phyloP scores from a whole-genome alignment of 2,888 invertebrate species.

The Apoda limacodes region DNA sequence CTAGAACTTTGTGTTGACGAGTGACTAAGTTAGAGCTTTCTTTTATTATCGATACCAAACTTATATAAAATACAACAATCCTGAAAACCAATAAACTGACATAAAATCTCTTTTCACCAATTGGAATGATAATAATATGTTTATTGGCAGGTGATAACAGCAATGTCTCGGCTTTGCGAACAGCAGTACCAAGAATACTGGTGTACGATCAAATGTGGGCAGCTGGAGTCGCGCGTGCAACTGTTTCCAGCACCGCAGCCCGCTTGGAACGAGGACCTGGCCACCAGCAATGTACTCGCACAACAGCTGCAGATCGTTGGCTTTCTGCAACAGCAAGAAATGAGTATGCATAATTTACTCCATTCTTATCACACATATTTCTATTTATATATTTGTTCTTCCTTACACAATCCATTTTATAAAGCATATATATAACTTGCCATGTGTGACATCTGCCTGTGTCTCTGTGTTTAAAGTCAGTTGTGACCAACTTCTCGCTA shows the following conservation, averaged over 20 bases:
- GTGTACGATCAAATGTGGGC: slow-evolving; percentile 58
- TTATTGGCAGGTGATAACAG: slow-evolving; percentile 45
- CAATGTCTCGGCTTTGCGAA: slow-evolving; percentile 51
- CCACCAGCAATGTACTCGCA: slow-evolving; percentile 71
- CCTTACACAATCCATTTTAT: no score
- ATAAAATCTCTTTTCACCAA: no score
- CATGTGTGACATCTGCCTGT: no score
- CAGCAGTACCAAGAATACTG: slow-evolving; percentile 58
- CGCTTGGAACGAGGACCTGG: slow-evolving; percentile 72
- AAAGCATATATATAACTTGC: no score
- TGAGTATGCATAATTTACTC: slow-evolving; percentile 68
- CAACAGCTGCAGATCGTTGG: slow-evolving; percentile 87
- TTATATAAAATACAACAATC: no score
- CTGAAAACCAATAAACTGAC: no score
- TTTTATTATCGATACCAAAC: no score
- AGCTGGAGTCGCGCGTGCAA: slow-evolving; percentile 52
- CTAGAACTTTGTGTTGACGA: no score
- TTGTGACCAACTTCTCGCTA: no score
- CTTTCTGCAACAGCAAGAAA: slow-evolving; percentile 87
- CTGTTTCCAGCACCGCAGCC: slow-evolving; percentile 64
- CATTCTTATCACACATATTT: neutral
- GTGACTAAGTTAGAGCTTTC: no score
- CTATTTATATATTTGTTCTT: slow-evolving; percentile 1
- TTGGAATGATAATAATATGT: no score
- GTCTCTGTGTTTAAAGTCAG: no score